Evolutionary conservation across 2,888 invertebrate genomes (phyloP).

Genomic region (Tinea trinotella): DNA sequence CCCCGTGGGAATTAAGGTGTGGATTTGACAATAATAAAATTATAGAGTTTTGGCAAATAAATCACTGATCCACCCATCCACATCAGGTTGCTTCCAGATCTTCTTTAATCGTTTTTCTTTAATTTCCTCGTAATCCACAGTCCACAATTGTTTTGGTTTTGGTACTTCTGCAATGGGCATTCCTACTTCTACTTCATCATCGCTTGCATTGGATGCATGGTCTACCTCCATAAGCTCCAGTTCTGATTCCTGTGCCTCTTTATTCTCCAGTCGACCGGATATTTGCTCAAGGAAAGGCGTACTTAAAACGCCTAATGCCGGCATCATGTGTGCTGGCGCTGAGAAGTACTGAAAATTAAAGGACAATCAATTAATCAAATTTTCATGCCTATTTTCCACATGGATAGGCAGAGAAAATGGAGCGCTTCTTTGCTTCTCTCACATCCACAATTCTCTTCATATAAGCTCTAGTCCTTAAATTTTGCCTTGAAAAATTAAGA

Average conservation of each 20-base stretch:
- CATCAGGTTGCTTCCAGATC: constrained; percentile 38
- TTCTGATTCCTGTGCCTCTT: constrained; percentile 30
- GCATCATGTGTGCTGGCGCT: constrained; percentile 59
- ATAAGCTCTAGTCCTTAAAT: no score
- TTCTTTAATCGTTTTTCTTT: constrained; percentile 58
- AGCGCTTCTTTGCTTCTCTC: no score
- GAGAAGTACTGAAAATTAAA: constrained; percentile 58
- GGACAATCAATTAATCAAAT: no score
- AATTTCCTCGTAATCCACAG: constrained; percentile 52
- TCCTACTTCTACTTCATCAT: constrained; percentile 38
- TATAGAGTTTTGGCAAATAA: no score
- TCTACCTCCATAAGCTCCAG: constrained; percentile 35
- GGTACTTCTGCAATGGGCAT: constrained; percentile 25
- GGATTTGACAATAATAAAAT: no score
- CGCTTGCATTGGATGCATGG: constrained; percentile 34
- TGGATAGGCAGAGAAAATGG: no score
- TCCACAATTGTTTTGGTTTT: constrained; percentile 40
- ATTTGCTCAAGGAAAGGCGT: constrained; percentile 55
- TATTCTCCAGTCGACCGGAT: constrained; percentile 39
- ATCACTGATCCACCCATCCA: no score
- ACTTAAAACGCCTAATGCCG: constrained; percentile 52
- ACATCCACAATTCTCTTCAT: no score
- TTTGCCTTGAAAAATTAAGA: no score
- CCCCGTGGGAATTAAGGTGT: no score
- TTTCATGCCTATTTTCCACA: no score